Conservation (phyloP, 2,888 invertebrate species). For the Tricholauxania praeusta region DNA sequence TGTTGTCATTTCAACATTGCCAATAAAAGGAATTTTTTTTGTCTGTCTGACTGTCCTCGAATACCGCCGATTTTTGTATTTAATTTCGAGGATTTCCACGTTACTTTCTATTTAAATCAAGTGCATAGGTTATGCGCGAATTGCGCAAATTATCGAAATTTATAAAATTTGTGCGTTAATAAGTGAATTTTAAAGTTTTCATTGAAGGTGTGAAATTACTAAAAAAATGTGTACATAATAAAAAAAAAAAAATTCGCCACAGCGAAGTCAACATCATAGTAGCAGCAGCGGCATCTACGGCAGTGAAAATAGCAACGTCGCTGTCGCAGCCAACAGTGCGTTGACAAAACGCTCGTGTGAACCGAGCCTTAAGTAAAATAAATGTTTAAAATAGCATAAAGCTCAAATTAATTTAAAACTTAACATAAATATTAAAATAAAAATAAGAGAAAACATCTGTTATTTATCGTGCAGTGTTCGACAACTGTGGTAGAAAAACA, state of each 20-base stretch:
- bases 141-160: slow-evolving; percentile 5
- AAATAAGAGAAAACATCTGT: no score
- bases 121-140: neutral
- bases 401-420: no score
- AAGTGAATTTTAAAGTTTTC: neutral
- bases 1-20: no score
- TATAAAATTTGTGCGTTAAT: neutral
- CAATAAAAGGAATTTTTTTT: no score
- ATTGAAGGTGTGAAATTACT: neutral
- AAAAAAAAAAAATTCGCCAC: neutral
- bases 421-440: no score
- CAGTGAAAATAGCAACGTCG: neutral
- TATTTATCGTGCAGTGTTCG: no score
- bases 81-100: neutral
- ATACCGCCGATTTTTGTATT: slow-evolving; percentile 1
- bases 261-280: neutral
- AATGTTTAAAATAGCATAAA: no score
- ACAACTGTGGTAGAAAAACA: no score
- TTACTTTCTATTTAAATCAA: neutral
- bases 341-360: no score
- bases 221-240: neutral
- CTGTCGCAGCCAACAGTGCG: neutral
- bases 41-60: neutral
- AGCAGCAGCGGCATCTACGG: neutral
- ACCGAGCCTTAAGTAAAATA: no score